phyloP scores from a whole-genome alignment of 2,113 vertebrate species.

The Merops nubicus region DNA sequence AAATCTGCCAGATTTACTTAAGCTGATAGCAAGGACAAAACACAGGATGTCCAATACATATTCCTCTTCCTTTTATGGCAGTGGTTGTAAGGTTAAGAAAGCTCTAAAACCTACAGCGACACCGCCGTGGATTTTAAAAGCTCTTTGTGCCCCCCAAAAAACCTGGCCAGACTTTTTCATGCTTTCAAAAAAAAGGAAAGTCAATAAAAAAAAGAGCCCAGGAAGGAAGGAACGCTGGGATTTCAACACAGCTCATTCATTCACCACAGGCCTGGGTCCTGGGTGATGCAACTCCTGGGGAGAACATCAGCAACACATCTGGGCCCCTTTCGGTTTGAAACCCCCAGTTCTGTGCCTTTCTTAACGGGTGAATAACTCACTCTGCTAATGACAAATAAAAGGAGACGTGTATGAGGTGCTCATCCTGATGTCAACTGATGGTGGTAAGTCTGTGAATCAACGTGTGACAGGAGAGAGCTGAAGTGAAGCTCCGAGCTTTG shows the following conservation, averaged over 20 bases:
- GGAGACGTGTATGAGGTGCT: constrained; percentile 40
- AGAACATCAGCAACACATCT: not conserved
- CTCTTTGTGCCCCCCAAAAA: not conserved
- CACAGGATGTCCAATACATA: constrained; percentile 75
- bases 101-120: constrained; percentile 49
- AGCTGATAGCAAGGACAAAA: constrained; percentile 81
- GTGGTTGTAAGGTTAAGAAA: constrained; percentile 53
- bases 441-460: constrained; percentile 70
- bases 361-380: constrained; percentile 69
- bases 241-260: not conserved
- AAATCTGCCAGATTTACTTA: constrained; percentile 84
- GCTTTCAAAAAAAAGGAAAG: constrained; percentile 15
- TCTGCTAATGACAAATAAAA: constrained; percentile 25
- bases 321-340: not conserved
- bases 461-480: not conserved
- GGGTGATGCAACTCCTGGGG: not conserved
- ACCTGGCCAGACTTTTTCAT: not conserved
- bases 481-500: not conserved
- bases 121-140: constrained; percentile 18
- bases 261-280: not conserved
- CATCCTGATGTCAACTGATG: constrained; percentile 75
- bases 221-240: not conserved
- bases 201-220: not conserved
- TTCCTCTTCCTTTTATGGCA: constrained; percentile 70
- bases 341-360: not conserved